Evolutionary conservation across 2,888 invertebrate species (phyloP), one percentile per base, ranked within the genome.

Genomic region (Morpho helenor): DNA sequence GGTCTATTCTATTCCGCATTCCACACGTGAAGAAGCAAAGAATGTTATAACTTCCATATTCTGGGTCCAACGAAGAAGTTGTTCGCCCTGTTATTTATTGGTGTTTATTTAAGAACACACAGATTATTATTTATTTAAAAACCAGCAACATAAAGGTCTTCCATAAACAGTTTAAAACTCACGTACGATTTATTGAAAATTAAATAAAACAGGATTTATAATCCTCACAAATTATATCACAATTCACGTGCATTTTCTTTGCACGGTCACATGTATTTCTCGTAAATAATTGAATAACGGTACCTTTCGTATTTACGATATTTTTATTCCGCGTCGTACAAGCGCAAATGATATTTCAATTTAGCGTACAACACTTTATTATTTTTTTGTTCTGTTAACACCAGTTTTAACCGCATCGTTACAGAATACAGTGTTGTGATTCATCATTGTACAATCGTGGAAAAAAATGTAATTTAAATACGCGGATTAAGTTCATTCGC

Each of bases 281-380:
- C 41, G 41, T 52, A 58, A 53, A 48, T 31, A 42, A 51, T 56
- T 52, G 50, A 16, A 39, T 49, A 43, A 62, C 56, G 59, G 56
- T 56, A 49, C 39, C 10, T 45, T 42, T 50, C 16, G 43, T 54
- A 57, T 62, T 56, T 56, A 56, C 42, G 49, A 57, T 55, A 49
- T 57, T 43, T 43, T 48, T 44, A 31, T 7, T 31, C 49, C 8
- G n/a, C 22, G 23, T 41, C 43, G 23, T 3, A 16, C 45, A 45
- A 23, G 39, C 40, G 47, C 58, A 45, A 60, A 60, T 63, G 58
- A 60, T 48, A 45, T 53, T 44, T 56, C 47, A 50, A 51, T 60
- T 56, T 56, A 44, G 16, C n/a, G 45, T 48, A 49, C 51, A 54
- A n/a, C 47, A 45, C 16, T 41, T 45, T 51, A 44, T 8, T 52